phyloP scores from a whole-genome alignment of 2,113 vertebrate genomes.

The Connochaetes taurinus region DNA sequence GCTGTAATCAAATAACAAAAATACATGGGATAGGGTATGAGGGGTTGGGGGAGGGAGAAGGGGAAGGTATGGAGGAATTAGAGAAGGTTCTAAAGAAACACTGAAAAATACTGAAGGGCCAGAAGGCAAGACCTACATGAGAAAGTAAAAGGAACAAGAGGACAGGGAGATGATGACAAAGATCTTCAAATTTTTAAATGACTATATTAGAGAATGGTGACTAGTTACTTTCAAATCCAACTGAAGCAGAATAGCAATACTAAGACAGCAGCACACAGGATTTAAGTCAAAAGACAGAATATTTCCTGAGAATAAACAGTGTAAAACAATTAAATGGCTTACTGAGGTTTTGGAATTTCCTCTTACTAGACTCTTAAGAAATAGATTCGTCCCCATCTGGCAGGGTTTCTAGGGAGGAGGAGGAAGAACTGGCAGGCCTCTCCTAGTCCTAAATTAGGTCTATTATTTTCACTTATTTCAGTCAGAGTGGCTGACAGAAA shows the following conservation, averaged over 20 bases:
- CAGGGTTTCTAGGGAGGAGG: background rate
- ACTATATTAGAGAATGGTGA: background rate
- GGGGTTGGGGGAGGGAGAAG: rapidly evolving
- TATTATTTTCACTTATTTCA: slow-evolving; percentile 39
- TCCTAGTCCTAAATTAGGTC: background rate
- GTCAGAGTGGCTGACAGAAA: slow-evolving; percentile 12
- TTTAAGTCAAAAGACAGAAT: background rate
- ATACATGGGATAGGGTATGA: background rate
- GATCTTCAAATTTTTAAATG: background rate
- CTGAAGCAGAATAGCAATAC: background rate
- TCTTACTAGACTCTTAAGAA: slow-evolving; percentile 48
- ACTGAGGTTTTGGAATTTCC: slow-evolving; percentile 38
- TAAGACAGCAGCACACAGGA: background rate
- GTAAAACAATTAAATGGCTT: slow-evolving; percentile 29
- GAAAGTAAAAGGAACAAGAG: background rate
- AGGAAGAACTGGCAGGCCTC: background rate
- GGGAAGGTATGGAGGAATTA: background rate
- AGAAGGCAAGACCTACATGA: background rate
- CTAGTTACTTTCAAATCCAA: background rate
- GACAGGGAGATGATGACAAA: background rate
- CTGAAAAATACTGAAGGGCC: background rate
- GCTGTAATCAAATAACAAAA: background rate
- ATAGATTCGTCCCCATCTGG: background rate
- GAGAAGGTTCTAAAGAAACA: background rate
- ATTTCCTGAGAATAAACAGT: background rate